Conservation (phyloP, 2,888 invertebrate genomes). For the Cremastinae sp. region DNA sequence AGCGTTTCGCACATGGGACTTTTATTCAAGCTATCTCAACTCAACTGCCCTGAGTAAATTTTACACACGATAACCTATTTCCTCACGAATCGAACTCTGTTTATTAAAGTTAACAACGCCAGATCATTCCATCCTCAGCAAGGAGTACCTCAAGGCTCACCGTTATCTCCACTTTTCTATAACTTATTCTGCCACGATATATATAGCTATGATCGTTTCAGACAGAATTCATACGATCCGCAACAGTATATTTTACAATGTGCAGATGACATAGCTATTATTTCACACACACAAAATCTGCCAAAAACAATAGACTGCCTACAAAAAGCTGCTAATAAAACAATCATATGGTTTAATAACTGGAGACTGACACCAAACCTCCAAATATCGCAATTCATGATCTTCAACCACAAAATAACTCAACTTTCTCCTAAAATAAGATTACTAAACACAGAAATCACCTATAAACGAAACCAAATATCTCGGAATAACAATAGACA, state of each 20-base stretch:
- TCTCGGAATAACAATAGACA: too few species aligned
- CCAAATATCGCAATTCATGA: too few species aligned
- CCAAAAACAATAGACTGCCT: too few species aligned
- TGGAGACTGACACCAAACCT: too few species aligned
- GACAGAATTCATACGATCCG: background rate
- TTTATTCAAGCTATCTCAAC: slow-evolving; percentile 53
- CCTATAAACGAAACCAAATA: too few species aligned
- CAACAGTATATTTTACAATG: slow-evolving; percentile 18
- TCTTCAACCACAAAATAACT: too few species aligned
- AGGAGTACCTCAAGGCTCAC: slow-evolving; percentile 46
- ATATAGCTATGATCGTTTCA: slow-evolving; percentile 15
- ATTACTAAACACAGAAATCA: too few species aligned
- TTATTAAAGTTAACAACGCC: background rate
- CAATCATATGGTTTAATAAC: too few species aligned
- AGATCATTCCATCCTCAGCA: slow-evolving; percentile 26
- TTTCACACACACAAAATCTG: too few species aligned
- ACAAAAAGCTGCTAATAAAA: too few species aligned
- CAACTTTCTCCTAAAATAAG: too few species aligned
- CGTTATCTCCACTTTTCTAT: slow-evolving; percentile 34
- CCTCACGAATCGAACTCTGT: slow-evolving; percentile 2
- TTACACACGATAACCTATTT: slow-evolving; percentile 8
- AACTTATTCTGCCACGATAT: slow-evolving; percentile 42
- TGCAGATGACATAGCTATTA: slow-evolving; percentile 27
- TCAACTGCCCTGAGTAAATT: slow-evolving; percentile 31
- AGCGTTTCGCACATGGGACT: slow-evolving; percentile 62